Evolutionary conservation across 2,888 invertebrate genomes (phyloP).

Genomic region (Lasiommata megera): DNA sequence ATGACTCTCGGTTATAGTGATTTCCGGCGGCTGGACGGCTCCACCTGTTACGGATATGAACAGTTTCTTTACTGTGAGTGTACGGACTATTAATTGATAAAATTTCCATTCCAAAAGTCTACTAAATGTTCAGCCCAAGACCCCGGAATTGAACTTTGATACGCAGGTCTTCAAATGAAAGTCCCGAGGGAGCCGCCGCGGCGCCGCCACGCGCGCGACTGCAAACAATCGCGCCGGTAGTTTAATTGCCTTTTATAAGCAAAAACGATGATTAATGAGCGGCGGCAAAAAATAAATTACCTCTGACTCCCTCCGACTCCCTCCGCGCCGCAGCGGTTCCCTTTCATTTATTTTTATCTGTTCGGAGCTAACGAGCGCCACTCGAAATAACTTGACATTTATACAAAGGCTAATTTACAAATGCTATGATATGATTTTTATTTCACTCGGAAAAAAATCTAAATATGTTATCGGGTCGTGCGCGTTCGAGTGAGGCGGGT

Average conservation of each 20-base stretch:
- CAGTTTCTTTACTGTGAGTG: too few species aligned
- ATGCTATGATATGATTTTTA: not conserved
- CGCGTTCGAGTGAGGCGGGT: too few species aligned
- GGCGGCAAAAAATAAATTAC: conserved; percentile 22
- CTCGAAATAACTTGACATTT: conserved; percentile 18
- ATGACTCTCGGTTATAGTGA: too few species aligned
- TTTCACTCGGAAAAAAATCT: too few species aligned
- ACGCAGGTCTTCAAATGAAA: too few species aligned
- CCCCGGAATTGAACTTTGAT: too few species aligned
- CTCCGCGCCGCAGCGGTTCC: not conserved
- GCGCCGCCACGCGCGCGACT: conserved; percentile 14
- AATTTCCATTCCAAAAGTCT: too few species aligned
- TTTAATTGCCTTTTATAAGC: conserved; percentile 37
- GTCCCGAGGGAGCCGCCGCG: conserved; percentile 6
- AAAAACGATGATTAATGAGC: conserved; percentile 35
- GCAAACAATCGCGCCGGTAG: conserved; percentile 30
- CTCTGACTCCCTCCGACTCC: not conserved
- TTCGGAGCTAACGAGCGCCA: not conserved
- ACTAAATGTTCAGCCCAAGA: too few species aligned
- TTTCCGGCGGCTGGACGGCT: too few species aligned
- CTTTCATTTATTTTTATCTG: conserved; percentile 8
- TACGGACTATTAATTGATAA: too few species aligned
- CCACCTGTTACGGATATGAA: too few species aligned
- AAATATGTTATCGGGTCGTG: too few species aligned
- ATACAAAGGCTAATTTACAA: not conserved